These are phyloP conservation scores for Drosophila azteca DNA, from an alignment of 1,140 invertebrate genomes.

Conservation along the genomic window DNA sequence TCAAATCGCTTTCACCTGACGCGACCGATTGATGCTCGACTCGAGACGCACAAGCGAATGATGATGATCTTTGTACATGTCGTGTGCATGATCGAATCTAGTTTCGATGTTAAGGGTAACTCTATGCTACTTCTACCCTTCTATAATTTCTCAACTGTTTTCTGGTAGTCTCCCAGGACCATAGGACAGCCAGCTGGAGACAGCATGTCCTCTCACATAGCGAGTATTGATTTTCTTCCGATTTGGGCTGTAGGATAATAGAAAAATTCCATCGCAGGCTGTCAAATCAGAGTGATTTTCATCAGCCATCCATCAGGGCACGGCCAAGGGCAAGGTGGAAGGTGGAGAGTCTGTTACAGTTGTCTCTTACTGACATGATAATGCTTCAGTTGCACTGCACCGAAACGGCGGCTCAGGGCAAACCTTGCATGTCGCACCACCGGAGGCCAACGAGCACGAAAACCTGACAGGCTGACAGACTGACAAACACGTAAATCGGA, in stretches of 20 bases:
- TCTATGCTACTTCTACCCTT: too few relatives aligned
- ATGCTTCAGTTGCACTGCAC: constrained; percentile 9
- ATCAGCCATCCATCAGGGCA: constrained; percentile 32
- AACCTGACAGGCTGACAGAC: constrained; percentile 9
- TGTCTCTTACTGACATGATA: too few relatives aligned
- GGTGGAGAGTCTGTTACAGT: not conserved
- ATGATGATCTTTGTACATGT: too few relatives aligned
- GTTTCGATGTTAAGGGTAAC: too few relatives aligned
- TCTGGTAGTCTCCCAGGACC: too few relatives aligned
- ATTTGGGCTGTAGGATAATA: constrained; percentile 55
- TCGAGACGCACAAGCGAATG: too few relatives aligned
- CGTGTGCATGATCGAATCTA: too few relatives aligned
- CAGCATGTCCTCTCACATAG: constrained; percentile 21
- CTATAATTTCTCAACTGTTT: too few relatives aligned
- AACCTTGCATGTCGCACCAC: constrained; percentile 45
- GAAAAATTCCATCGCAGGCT: constrained; percentile 38
- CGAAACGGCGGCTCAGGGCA: not conserved
- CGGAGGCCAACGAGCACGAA: constrained; percentile 3
- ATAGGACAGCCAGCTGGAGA: too few relatives aligned
- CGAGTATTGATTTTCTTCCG: constrained; percentile 65
- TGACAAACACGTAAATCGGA: constrained; percentile 32
- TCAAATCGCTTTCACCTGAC: too few relatives aligned
- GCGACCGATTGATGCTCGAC: too few relatives aligned
- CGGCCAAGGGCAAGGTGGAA: constrained; percentile 8
- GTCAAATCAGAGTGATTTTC: constrained; percentile 20